A percentile compares a stretch with the other conserved stretches of the same genome.
These are phyloP conservation scores for Muscicapa comitata DNA, from an alignment of 2,797 vertebrate genomes.

Conservation along the genomic window DNA sequence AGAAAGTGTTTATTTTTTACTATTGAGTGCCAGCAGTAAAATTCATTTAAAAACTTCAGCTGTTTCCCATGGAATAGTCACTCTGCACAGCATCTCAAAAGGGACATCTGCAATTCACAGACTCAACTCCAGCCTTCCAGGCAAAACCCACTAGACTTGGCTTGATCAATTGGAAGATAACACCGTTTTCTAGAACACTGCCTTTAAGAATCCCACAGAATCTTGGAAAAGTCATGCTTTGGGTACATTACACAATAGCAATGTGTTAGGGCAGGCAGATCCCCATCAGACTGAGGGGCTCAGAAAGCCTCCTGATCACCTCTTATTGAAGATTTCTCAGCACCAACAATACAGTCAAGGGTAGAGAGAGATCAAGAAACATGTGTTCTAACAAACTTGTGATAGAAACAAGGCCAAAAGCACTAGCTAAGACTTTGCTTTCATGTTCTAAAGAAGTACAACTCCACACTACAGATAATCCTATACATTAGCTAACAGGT, in stretches of 20 bases:
- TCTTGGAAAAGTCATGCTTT: background rate
- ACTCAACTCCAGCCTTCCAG: background rate
- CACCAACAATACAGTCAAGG: background rate
- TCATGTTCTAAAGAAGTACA: background rate
- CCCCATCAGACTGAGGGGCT: background rate
- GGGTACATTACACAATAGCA: background rate
- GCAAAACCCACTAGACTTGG: background rate
- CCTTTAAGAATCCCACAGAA: background rate
- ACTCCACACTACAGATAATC: background rate
- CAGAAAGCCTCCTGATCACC: background rate
- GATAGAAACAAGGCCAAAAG: background rate
- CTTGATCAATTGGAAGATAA: background rate
- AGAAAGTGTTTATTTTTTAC: background rate
- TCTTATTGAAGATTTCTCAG: background rate
- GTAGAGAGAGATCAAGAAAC: background rate
- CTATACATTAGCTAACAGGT: background rate
- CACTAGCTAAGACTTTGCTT: background rate
- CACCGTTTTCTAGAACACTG: fast-evolving
- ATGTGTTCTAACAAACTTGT: background rate
- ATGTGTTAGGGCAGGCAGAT: background rate
- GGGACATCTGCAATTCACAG: background rate
- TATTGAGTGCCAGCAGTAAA: background rate
- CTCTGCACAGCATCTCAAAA: background rate
- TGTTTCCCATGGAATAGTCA: background rate
- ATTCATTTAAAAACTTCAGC: background rate